Base-by-base conservation (phyloP, 1,140 invertebrate genomes). In the Rhopalosiphum maidis region DNA sequence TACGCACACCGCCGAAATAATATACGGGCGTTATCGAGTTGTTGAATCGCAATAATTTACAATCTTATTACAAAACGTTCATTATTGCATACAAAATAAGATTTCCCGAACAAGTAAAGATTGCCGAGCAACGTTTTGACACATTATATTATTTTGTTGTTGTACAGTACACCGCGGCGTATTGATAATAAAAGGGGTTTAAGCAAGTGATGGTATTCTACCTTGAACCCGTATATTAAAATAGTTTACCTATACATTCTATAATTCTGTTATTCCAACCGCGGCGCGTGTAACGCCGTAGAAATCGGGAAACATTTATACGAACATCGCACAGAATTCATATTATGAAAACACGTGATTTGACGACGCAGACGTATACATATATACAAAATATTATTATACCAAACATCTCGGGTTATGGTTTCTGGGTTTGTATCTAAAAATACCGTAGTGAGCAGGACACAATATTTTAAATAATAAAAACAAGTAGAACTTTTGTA, bases 161-260 rank as follows among this genome's bases (percentile, higher is more conserved):
- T 0, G 46, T 8, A 35, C 30, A 51, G 21, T 51, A 43, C 86
- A n/a, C 86, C n/a, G 86, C 18, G 46, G 86, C 18, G n/a, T 15
- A 35, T 51, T 51, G 15, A 88, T 51, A 51, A 88, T 88, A 51
- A 86, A 85, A 25, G 41, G 41, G 37, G 83, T 43, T 43, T 43
- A 25, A 41, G 83, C 37, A 7, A 43, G 41, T 15, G 37, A 41
- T 30, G 37, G 43, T 21, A 87, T 87, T 87, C 46, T 88, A 51
- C 86, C 86, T 88, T 88, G 86, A 88, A 88, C 85, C 25, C 43
- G 41, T 30, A 15, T 77, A n/a, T 77, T 77, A 77, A n/a, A 77
- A 77, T 77, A 77, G 60, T 30, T 41, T 46, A 46, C 25, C 83
- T 46, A 46, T 25, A 30, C 37, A 30, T 30, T 46, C 25, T 43